Evolutionary conservation across 2,113 vertebrate species (phyloP), one percentile per base, ranked within the genome.

Genomic region (Tympanuchus pallidicinctus): DNA sequence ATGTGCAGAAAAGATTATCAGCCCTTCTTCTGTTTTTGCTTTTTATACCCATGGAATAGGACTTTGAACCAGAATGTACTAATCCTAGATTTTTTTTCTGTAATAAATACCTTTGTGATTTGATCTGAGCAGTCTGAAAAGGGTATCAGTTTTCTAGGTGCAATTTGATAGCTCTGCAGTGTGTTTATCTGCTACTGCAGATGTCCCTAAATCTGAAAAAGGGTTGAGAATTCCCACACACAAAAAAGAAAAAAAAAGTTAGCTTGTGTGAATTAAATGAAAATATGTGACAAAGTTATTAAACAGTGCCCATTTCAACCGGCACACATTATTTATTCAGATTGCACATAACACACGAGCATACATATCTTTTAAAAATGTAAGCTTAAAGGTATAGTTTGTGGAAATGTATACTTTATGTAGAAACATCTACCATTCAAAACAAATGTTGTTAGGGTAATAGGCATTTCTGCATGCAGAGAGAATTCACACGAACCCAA

Each of bases 391-490:
- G 28, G 24, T 79, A 25, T 28, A 57, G 18, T 18, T 13, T 56
- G 7, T 11, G 84, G 61, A 88, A 52, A 63, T 5, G 2, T 47
- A 10, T 69, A 38, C 6, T 81, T 89, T 87, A 38, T 76, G 21
- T 73, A 82, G 22, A 10, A 60, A 13, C 6, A 43, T 69, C 48
- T 56, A 34, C 36, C 25, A 90, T 78, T 86, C 18, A 70, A 77
- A 89, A 15, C 17, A 94, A 61, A 20, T 52, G 66, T 65, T 86
- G 85, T 86, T 89, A 91, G 82, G 56, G 80, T 64, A 92, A 47
- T 88, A 80, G 14, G 8, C 57, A 67, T 34, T 76, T 94, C 92
- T 85, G 11, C 69, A 75, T 74, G 60, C 91, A 85, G 78, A 74
- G n/a, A 67, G 56, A 87, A 94, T 45, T 61, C 82, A 71, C 47